Percentiles rank a stretch among this genome's conserved stretches.
phyloP scores from a whole-genome alignment of 2,888 invertebrate genomes.

The Andrena hattorfiana region DNA sequence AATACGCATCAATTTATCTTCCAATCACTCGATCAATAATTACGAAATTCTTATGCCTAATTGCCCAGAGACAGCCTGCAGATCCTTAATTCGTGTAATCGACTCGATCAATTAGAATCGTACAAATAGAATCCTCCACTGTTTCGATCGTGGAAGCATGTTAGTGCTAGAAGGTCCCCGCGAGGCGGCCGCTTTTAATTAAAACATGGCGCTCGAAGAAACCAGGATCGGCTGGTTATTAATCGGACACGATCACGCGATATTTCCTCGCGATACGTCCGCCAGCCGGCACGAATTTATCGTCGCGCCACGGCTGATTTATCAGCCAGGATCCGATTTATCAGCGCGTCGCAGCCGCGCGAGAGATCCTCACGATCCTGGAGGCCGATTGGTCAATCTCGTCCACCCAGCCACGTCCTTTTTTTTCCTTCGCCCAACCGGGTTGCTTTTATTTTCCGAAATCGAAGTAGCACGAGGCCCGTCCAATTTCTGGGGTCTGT shows the following conservation, averaged over 20 bases:
- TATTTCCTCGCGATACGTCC: conserved; percentile 74
- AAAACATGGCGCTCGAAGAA: conserved; percentile 59
- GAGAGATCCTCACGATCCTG: conserved; percentile 61
- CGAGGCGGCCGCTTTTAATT: conserved; percentile 50
- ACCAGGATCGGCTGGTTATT: conserved; percentile 65
- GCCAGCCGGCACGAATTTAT: conserved; percentile 67
- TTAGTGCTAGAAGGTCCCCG: neutral
- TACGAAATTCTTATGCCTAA: too few relatives aligned
- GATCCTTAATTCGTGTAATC: neutral
- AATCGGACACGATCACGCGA: conserved; percentile 78
- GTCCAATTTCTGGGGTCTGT: conserved; percentile 29
- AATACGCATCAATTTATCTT: too few relatives aligned
- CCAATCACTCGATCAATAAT: too few relatives aligned
- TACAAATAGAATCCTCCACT: neutral
- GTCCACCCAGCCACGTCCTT: conserved; percentile 22
- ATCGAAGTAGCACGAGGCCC: conserved; percentile 1
- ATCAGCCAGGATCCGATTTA: conserved; percentile 72
- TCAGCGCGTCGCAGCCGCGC: conserved; percentile 64
- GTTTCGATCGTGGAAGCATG: neutral
- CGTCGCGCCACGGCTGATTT: conserved; percentile 68
- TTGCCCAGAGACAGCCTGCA: neutral
- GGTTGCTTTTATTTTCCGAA: neutral
- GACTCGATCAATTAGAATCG: neutral
- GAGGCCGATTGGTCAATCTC: conserved; percentile 68
- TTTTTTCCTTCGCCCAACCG: neutral